These are phyloP conservation scores for Ptiloglossa arizonensis DNA, from an alignment of 1,140 invertebrate species.

Conservation along the genomic window DNA sequence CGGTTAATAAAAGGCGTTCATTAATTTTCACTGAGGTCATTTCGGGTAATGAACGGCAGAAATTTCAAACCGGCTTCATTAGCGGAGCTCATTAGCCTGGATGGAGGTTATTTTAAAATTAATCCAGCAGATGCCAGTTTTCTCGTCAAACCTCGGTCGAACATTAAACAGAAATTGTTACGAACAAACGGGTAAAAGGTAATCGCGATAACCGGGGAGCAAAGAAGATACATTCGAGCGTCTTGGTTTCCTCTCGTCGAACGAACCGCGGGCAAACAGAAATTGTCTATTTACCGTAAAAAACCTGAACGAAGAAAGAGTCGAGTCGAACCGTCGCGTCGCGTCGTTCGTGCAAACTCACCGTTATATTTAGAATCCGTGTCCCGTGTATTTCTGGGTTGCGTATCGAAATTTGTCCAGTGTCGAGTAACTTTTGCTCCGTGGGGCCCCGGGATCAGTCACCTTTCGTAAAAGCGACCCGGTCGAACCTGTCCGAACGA, in stretches of 20 bases:
- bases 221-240: too few relatives aligned
- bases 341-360: not conserved
- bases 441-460: too few relatives aligned
- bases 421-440: not conserved
- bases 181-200: too few relatives aligned
- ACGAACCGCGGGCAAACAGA: not conserved
- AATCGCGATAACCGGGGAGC: too few relatives aligned
- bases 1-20: not conserved
- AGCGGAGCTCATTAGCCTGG: not conserved
- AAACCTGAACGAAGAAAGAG: not conserved
- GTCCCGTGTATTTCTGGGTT: slow-evolving; percentile 8
- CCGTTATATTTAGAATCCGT: slow-evolving; percentile 4
- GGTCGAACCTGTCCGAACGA: too few relatives aligned
- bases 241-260: not conserved
- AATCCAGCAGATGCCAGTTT: not conserved
- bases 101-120: not conserved
- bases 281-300: slow-evolving; percentile 17
- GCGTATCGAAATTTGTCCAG: not conserved
- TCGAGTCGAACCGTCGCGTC: slow-evolving; percentile 10
- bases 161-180: not conserved
- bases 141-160: not conserved
- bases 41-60: not conserved
- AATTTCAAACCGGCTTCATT: not conserved
- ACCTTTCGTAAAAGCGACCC: not conserved
- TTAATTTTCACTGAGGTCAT: not conserved